Conservation (phyloP, 2,113 vertebrate genomes). For the Poeciliopsis retropinna region DNA sequence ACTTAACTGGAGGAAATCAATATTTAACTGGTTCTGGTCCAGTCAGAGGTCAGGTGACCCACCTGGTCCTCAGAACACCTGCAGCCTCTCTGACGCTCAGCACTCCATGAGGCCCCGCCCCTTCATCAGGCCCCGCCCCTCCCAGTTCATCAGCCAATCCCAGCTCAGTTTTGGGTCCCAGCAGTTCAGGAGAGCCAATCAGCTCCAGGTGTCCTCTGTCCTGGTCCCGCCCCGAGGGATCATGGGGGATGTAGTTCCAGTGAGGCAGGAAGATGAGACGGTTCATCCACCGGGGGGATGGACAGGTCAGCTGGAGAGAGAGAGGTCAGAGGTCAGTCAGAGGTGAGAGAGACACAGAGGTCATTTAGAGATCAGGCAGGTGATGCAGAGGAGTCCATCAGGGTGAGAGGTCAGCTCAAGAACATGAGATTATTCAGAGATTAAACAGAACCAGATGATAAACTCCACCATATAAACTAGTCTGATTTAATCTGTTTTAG, state of each 20-base stretch:
- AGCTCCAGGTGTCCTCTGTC: constrained; percentile 80
- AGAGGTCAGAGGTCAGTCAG: neutral
- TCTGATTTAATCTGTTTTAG: no score
- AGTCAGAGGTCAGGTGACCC: no score
- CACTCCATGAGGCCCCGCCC: constrained; percentile 31
- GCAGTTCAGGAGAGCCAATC: constrained; percentile 73
- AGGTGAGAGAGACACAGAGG: no score
- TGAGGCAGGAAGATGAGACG: constrained; percentile 80
- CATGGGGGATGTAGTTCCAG: constrained; percentile 86
- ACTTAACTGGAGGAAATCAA: no score
- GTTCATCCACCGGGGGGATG: constrained; percentile 78
- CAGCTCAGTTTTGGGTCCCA: constrained; percentile 46
- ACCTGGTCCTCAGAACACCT: constrained; percentile 60
- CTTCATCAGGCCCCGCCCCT: constrained; percentile 38
- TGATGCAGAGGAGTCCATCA: no score
- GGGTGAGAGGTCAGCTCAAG: no score
- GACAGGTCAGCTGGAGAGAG: constrained; percentile 72
- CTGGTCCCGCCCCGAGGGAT: constrained; percentile 37
- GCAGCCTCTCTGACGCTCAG: constrained; percentile 56
- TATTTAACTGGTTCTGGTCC: no score
- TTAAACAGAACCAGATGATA: no score
- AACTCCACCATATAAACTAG: no score
- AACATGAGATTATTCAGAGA: no score
- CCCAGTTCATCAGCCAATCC: constrained; percentile 33
- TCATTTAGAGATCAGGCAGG: neutral